Evolutionary conservation across 2,888 invertebrate genomes (phyloP), one percentile per base, ranked within the genome.

Genomic region (Sphaerophoria rueppellii): DNA sequence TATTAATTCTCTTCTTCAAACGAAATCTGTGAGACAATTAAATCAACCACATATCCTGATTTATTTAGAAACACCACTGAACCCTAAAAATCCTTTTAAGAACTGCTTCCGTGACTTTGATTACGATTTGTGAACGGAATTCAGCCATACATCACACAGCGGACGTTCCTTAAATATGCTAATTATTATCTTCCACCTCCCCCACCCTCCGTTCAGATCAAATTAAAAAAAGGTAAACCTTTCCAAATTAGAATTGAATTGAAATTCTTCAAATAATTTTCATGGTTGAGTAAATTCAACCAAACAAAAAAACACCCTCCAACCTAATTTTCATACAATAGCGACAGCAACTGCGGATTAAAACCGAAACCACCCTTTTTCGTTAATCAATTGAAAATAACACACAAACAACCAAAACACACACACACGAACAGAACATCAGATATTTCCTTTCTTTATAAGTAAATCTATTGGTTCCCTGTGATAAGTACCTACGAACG

Each of bases 231-330:
- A 11, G 43, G 5, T 24, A 12, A 32, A 6, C 50, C 63, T 24
- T 32, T 40, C 40, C 2, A 32, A 37, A 40, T 43, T 4, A 54
- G 40, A 54, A 40, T 67, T 24, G 40, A 54, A 40, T 67, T 24
- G n/a, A 54, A 67, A 67, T 67, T 67, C 40, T 54, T 67, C 40
- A 54, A 67, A 67, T 67, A 67, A 67, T 67, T 40, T 32, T 32
- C 14, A 4, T 35, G 40, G n/a, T 67, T 67, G 7, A 43, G 12
- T 54, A 24, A 9, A 40, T 54, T 35, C 9, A 3, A 12, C 11
- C 14, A 35, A 65, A 35, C 4, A 12, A 46, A 24, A 6, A 35
- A 52, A 24, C 52, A 52, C 40, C 67, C 52, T 52, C 40, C 52
- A 52, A 52, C 50, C 50, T 50, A 35, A 37, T 48, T 65, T 12